phyloP scores from a whole-genome alignment of 1,140 invertebrate genomes.

The Rhopalosiphum padi region DNA sequence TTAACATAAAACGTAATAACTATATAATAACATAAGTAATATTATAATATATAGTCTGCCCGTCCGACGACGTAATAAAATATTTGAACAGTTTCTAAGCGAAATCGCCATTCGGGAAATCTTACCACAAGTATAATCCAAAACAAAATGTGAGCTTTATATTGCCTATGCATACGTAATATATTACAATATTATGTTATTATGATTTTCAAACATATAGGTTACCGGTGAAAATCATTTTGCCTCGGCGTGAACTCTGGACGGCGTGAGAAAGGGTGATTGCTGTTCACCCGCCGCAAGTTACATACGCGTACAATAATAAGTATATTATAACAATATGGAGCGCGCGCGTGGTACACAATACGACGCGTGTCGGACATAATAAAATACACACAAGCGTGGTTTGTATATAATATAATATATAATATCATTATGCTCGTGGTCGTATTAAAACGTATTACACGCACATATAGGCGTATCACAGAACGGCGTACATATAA shows the following conservation, averaged over 20 bases:
- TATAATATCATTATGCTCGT: background rate
- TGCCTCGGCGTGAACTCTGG: background rate
- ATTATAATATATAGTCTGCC: too few species aligned
- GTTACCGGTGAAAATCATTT: background rate
- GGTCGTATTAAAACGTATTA: conserved; percentile 8
- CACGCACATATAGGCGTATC: background rate
- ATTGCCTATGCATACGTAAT: too few species aligned
- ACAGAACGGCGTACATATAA: background rate
- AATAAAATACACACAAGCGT: conserved; percentile 16
- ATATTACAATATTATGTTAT: too few species aligned
- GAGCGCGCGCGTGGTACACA: background rate
- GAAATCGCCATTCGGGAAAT: too few species aligned
- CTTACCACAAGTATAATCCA: too few species aligned
- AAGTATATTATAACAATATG: background rate
- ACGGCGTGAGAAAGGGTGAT: background rate
- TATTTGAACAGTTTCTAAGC: too few species aligned
- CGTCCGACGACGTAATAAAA: too few species aligned
- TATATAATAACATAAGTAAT: too few species aligned
- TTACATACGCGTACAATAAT: too few species aligned
- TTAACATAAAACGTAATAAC: too few species aligned
- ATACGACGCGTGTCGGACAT: background rate
- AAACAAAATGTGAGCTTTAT: background rate
- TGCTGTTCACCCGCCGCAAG: background rate
- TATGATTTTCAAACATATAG: background rate
- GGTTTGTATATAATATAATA: background rate